Evolutionary conservation across 2,888 invertebrate species (phyloP).

Genomic region (Flexamia atlantica): DNA sequence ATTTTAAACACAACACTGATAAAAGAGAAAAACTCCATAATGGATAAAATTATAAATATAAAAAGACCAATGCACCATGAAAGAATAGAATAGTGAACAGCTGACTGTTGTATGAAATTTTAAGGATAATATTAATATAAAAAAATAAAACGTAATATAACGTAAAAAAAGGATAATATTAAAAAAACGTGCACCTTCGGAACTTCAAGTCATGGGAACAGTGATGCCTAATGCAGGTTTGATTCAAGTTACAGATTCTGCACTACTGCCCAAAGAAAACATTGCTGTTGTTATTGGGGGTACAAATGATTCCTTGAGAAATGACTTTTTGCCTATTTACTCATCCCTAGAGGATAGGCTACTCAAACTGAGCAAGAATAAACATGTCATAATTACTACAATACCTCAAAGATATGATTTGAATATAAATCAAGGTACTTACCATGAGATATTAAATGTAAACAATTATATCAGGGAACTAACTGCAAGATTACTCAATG

Average conservation of each 20-base stretch:
- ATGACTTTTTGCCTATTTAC: neutral
- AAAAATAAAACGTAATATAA: too few relatives aligned
- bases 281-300: neutral
- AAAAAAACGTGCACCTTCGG: neutral
- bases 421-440: neutral
- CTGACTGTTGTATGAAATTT: too few relatives aligned
- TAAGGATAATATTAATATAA: too few relatives aligned
- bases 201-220: neutral
- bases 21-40: too few relatives aligned
- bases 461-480: slow-evolving; percentile 17
- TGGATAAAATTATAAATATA: too few relatives aligned
- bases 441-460: neutral
- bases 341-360: neutral
- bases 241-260: neutral
- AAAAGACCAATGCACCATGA: too few relatives aligned
- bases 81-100: too few relatives aligned
- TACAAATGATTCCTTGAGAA: neutral
- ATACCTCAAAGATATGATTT: neutral
- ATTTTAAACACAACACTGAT: too few relatives aligned
- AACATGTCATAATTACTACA: neutral
- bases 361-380: neutral
- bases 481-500: neutral
- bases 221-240: slow-evolving; percentile 1
- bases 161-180: too few relatives aligned
- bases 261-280: neutral